A percentile compares a stretch with the other conserved stretches of the same genome.
Evolutionary conservation across 2,797 vertebrate genomes (phyloP).

Genomic region (Aselliscus stoliczkanus): DNA sequence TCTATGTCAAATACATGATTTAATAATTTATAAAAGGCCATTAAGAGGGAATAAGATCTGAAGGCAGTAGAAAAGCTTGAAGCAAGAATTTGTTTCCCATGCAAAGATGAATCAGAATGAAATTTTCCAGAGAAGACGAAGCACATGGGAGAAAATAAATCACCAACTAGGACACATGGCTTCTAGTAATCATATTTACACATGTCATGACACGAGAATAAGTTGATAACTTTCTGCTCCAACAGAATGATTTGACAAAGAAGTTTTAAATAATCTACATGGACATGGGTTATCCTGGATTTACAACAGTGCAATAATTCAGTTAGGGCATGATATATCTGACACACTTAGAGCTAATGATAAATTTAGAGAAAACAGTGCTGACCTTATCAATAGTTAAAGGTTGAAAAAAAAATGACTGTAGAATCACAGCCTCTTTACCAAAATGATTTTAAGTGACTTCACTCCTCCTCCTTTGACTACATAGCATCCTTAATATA

Average conservation of each 20-base stretch:
- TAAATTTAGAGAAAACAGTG: neutral
- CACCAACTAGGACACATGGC: neutral
- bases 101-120: neutral
- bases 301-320: neutral
- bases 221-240: neutral
- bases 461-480: neutral
- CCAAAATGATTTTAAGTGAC: neutral
- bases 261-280: constrained; percentile 31
- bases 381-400: neutral
- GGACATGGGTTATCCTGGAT: neutral
- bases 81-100: neutral
- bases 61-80: neutral
- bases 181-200: constrained; percentile 21
- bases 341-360: neutral
- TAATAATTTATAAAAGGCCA: neutral
- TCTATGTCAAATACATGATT: neutral
- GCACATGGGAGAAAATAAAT: neutral
- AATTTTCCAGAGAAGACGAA: neutral
- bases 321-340: neutral
- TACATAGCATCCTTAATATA: neutral
- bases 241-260: constrained; percentile 4
- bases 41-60: neutral
- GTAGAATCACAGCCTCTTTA: neutral
- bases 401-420: neutral
- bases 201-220: neutral